Evolutionary conservation across 2,113 vertebrate genomes (phyloP).

Genomic region (Colistium nudipinnis): DNA sequence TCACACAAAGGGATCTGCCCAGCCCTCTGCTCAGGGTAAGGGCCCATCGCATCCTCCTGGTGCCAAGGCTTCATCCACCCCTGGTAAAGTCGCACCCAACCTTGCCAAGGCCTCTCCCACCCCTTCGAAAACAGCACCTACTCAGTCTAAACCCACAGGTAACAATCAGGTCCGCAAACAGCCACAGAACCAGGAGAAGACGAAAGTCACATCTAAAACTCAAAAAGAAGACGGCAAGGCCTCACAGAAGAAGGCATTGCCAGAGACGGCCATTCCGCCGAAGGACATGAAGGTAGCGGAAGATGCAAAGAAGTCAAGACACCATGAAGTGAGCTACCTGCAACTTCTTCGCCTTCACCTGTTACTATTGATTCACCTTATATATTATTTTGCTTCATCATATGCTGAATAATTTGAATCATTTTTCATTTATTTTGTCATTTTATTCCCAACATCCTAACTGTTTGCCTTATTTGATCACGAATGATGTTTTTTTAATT

Average conservation of each 20-base stretch:
- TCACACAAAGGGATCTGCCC: constrained; percentile 65
- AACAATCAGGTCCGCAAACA: constrained; percentile 79
- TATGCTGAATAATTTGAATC: constrained; percentile 30
- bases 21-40: constrained; percentile 65
- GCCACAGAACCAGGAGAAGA: constrained; percentile 78
- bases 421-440: constrained; percentile 18
- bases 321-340: constrained; percentile 91
- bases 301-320: constrained; percentile 85
- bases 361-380: constrained; percentile 59
- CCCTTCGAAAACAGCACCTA: constrained; percentile 68
- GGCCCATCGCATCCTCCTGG: constrained; percentile 57
- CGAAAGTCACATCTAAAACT: constrained; percentile 74
- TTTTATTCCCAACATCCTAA: no score
- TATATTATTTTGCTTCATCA: constrained; percentile 43
- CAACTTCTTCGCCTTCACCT: constrained; percentile 75
- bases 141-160: constrained; percentile 77
- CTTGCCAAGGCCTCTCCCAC: constrained; percentile 55
- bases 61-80: constrained; percentile 70
- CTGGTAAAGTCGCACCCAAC: constrained; percentile 72
- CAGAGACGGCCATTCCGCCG: constrained; percentile 74
- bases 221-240: constrained; percentile 79
- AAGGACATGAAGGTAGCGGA: constrained; percentile 82
- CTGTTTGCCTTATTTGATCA: no score
- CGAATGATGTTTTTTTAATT: background rate
- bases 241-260: constrained; percentile 78